Conservation (phyloP, 2,113 vertebrate genomes). For the Albula glossodonta region DNA sequence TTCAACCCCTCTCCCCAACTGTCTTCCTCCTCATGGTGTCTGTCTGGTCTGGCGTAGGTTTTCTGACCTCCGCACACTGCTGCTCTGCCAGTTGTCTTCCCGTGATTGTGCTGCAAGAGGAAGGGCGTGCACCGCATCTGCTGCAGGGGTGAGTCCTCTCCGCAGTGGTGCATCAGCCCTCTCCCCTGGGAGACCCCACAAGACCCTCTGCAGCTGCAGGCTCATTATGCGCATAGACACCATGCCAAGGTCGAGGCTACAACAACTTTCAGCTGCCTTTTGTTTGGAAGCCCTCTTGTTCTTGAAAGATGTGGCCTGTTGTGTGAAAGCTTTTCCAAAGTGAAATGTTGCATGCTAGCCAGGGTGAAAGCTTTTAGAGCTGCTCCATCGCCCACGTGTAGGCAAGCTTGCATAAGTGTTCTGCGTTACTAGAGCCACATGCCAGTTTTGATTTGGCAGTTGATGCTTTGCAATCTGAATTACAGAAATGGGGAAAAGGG, state of each 20-base stretch:
- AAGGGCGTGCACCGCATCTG: slow-evolving; percentile 12
- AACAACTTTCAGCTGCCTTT: neutral
- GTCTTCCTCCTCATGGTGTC: neutral
- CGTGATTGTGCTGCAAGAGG: slow-evolving; percentile 16
- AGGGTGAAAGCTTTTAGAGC: neutral
- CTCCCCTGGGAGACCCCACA: neutral
- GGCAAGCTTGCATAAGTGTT: neutral
- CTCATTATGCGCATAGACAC: neutral
- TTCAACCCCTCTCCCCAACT: neutral
- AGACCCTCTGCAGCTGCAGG: neutral
- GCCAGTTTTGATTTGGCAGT: neutral
- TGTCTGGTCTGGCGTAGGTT: slow-evolving; percentile 5
- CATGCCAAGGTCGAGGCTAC: neutral
- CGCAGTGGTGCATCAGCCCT: neutral
- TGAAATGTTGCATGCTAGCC: neutral
- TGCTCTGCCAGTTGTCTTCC: neutral
- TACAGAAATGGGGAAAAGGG: neutral
- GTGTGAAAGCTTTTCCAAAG: neutral
- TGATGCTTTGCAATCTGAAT: neutral
- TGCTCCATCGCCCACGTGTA: neutral
- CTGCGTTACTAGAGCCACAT: neutral
- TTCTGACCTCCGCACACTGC: neutral
- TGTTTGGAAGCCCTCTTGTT: neutral
- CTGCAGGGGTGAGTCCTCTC: neutral
- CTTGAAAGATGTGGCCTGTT: neutral